Evolutionary conservation across 2,113 vertebrate species (phyloP).

Genomic region (Sturnus vulgaris): DNA sequence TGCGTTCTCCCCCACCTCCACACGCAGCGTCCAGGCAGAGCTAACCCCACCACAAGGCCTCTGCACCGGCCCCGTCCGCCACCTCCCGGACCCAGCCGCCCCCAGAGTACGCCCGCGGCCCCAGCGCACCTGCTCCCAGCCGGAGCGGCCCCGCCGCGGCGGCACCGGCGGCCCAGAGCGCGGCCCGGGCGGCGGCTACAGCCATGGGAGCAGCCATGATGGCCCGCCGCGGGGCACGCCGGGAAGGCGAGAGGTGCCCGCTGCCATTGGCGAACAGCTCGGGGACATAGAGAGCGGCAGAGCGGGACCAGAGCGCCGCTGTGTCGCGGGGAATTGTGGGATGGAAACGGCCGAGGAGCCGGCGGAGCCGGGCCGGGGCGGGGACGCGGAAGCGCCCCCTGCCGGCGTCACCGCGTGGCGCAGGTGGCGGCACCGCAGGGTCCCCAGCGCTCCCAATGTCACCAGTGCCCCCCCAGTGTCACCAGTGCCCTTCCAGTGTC

Average conservation of each 20-base stretch:
- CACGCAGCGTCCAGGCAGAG: background rate
- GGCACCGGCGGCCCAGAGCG: background rate
- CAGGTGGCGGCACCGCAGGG: background rate
- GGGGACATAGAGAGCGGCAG: background rate
- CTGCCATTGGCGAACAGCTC: background rate
- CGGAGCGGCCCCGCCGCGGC: background rate
- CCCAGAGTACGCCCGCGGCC: fast-evolving
- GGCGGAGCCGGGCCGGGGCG: no score
- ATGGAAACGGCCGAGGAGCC: background rate
- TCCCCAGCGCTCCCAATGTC: background rate
- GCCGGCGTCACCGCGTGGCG: fast-evolving
- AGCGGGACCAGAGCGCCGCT: background rate
- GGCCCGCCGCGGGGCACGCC: background rate
- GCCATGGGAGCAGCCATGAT: background rate
- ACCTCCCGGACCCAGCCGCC: background rate
- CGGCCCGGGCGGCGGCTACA: fast-evolving
- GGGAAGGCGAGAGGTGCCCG: background rate
- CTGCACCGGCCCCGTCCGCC: no score
- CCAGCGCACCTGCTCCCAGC: background rate
- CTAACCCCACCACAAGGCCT: background rate
- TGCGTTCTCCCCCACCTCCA: fast-evolving
- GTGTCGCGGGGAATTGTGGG: background rate
- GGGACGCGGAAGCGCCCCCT: background rate
- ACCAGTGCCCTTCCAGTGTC: no score
- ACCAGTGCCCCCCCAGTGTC: background rate